Evolutionary conservation across 2,888 invertebrate genomes (phyloP), one percentile per base, ranked within the genome.

Genomic region (Lasioglossum zephyrum): DNA sequence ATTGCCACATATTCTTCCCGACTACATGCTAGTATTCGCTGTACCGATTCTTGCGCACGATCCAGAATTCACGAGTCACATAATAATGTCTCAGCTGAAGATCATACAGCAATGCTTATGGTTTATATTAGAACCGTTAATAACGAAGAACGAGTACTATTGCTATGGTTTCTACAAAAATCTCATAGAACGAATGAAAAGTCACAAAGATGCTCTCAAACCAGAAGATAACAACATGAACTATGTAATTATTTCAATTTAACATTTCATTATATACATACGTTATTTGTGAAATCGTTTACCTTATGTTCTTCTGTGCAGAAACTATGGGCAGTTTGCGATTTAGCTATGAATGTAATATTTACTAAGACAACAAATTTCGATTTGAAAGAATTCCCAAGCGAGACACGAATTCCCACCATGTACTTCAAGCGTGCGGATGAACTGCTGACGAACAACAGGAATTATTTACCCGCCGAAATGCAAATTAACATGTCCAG

Each of bases 241-340:
- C 95, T 97, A 96, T 95, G 99, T 98, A 95, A 96, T 97, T 95
- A 88, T 87, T 88, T n/a, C 39, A 16, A 79, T 82, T 82, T 44
- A 77, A 47, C 36, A 8, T 63, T n/a, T 74, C 39, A 44, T 72
- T 36, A 26, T 44, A 57, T 39, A 73, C 36, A 73, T 47, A 1
- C 41, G 63, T 78, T 22, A 41, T 18, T 16, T 73, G 53, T 41
- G 66, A 76, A 76, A 82, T 39, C 44, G 9, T 39, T 78, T 57
- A 57, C 26, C 3, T 74, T 79, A 44, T 60, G 79, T 80, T 60
- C 36, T 75, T 69, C 9, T 49, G 22, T 69, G 31, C 95, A 99
- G 98, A 99, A 99, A 98, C 96, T 99, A 94, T 99, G 99, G 98
- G 98, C 99, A 47, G 97, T 98, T 79, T 99, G 99, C 96, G 99